Conservation (phyloP, 2,113 vertebrate genomes). For the Taurulus bubalis region DNA sequence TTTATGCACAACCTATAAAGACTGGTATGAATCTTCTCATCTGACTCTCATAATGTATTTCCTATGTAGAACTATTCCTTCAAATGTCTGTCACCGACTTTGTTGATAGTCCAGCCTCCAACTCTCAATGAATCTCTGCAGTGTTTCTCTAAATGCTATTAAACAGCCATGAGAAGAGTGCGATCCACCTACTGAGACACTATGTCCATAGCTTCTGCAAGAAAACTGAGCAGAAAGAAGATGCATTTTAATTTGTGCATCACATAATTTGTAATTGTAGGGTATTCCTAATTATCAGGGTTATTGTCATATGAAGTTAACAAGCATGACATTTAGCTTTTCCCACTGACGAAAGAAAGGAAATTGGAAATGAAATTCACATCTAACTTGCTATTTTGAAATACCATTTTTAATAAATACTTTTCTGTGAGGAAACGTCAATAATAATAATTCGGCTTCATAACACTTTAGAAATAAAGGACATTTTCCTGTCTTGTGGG, state of each 20-base stretch:
- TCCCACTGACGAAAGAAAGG: neutral
- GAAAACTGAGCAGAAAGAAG: neutral
- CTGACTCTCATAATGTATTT: neutral
- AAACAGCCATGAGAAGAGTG: neutral
- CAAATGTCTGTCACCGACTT: neutral
- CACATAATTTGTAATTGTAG: neutral
- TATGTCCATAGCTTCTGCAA: neutral
- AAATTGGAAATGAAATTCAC: neutral
- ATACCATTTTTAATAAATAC: neutral
- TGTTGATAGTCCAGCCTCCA: neutral
- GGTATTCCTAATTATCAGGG: neutral
- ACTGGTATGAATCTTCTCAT: neutral
- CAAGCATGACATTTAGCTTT: neutral
- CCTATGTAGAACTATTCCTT: neutral
- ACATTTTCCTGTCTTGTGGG: neutral
- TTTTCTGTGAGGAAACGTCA: neutral
- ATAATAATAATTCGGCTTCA: neutral
- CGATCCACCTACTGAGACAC: neutral
- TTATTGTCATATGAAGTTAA: neutral
- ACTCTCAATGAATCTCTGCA: neutral
- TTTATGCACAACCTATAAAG: neutral
- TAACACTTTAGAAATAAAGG: neutral
- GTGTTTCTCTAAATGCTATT: neutral
- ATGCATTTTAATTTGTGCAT: neutral
- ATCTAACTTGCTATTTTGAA: neutral